Evolutionary conservation across 1,140 invertebrate species (phyloP).

Genomic region (Teleogryllus occipitalis): DNA sequence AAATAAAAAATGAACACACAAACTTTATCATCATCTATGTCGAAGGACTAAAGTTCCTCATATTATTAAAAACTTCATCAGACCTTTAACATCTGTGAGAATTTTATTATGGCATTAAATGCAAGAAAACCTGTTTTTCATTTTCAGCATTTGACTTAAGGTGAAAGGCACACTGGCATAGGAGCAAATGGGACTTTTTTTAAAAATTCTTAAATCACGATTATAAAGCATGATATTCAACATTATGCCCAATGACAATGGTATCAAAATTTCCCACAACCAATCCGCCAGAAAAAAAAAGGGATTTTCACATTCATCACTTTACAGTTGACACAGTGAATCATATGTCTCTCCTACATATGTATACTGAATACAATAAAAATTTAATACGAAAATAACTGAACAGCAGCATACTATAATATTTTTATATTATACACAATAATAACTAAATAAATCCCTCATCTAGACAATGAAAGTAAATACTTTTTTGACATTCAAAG

Average conservation of each 20-base stretch:
- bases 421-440: not conserved
- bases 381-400: not conserved
- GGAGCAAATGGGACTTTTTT: too few species aligned
- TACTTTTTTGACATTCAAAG: conserved; percentile 1
- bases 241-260: too few species aligned
- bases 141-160: too few species aligned
- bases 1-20: not conserved
- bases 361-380: not conserved
- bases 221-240: too few species aligned
- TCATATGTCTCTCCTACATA: not conserved
- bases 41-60: not conserved
- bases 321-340: not conserved
- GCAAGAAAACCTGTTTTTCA: too few species aligned
- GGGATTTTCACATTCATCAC: not conserved
- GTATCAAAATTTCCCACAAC: too few species aligned
- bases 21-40: not conserved
- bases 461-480: not conserved
- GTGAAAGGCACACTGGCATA: too few species aligned
- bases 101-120: too few species aligned
- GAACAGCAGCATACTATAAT: too few species aligned
- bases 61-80: not conserved
- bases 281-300: too few species aligned
- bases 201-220: too few species aligned
- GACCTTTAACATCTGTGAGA: not conserved
- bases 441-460: not conserved